Percentiles rank a stretch among this genome's conserved stretches.
These are phyloP conservation scores for Hippocampus kuda DNA, from an alignment of 2,797 vertebrate genomes.

Conservation along the genomic window DNA sequence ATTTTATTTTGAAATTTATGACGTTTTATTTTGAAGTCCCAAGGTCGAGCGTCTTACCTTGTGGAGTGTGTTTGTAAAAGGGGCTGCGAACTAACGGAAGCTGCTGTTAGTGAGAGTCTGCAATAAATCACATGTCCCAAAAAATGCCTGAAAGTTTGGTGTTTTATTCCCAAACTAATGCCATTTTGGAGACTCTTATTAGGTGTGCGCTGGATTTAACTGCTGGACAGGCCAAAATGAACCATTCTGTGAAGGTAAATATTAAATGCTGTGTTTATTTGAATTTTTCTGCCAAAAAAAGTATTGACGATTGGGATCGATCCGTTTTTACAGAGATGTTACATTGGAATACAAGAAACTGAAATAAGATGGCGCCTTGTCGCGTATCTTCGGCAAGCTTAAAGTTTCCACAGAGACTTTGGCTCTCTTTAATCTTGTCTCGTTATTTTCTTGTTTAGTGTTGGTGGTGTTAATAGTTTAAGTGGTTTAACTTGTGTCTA, in stretches of 20 bases:
- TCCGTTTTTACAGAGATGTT: conserved; percentile 16
- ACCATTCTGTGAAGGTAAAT: conserved; percentile 20
- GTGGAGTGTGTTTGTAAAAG: not conserved
- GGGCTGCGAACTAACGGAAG: not conserved
- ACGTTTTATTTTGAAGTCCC: not conserved
- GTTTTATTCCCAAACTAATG: conserved; percentile 33
- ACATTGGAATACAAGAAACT: not conserved
- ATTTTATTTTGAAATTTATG: not conserved
- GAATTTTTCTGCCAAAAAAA: not conserved
- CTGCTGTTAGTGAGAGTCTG: not conserved
- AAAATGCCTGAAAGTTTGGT: conserved; percentile 23
- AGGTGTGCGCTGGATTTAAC: conserved; percentile 6
- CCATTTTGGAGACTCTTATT: conserved; percentile 35
- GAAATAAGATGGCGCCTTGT: conserved; percentile 41
- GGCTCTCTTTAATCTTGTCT: too few species aligned
- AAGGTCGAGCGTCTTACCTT: not conserved
- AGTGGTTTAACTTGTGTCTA: not conserved
- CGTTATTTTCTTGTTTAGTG: not conserved
- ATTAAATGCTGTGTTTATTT: not conserved
- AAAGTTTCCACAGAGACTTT: not conserved
- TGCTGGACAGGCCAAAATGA: not conserved
- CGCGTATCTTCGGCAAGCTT: not conserved
- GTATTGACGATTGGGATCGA: not conserved
- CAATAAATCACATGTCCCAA: not conserved
- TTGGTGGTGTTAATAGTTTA: too few species aligned